These are phyloP conservation scores for Ichneumoninae sp. DNA, from an alignment of 2,888 invertebrate species.

Conservation along the genomic window DNA sequence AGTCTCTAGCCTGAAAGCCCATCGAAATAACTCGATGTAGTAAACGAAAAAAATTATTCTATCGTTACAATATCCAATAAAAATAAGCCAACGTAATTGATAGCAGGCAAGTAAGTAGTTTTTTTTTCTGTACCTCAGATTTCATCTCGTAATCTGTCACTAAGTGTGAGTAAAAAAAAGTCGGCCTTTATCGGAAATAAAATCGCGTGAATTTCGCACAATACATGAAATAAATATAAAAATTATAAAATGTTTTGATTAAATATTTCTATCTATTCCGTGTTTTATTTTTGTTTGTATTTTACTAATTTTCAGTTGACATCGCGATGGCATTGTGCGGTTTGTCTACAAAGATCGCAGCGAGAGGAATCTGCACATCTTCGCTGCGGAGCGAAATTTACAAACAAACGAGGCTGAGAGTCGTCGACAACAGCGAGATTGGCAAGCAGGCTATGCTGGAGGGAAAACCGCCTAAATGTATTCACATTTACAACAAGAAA, in stretches of 20 bases:
- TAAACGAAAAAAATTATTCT: neutral
- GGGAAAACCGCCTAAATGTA: constrained; percentile 96
- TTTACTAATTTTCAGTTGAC: neutral
- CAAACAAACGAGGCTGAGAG: constrained; percentile 91
- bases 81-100: neutral
- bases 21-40: neutral
- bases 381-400: constrained; percentile 88
- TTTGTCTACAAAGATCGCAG: constrained; percentile 32
- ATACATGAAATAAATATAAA: neutral
- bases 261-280: neutral
- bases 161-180: neutral
- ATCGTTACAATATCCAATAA: neutral
- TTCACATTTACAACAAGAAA: constrained; percentile 96
- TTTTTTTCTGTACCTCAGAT: neutral
- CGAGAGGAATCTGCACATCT: constrained; percentile 86
- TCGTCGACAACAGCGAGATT: constrained; percentile 98
- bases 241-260: neutral
- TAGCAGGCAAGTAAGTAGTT: neutral
- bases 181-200: neutral
- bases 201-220: neutral
- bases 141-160: neutral
- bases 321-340: constrained; percentile 47
- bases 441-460: constrained; percentile 97
- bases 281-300: neutral
- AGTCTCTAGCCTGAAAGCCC: neutral